These are phyloP conservation scores for Eidolon helvum DNA, from an alignment of 2,113 vertebrate genomes.

Conservation along the genomic window DNA sequence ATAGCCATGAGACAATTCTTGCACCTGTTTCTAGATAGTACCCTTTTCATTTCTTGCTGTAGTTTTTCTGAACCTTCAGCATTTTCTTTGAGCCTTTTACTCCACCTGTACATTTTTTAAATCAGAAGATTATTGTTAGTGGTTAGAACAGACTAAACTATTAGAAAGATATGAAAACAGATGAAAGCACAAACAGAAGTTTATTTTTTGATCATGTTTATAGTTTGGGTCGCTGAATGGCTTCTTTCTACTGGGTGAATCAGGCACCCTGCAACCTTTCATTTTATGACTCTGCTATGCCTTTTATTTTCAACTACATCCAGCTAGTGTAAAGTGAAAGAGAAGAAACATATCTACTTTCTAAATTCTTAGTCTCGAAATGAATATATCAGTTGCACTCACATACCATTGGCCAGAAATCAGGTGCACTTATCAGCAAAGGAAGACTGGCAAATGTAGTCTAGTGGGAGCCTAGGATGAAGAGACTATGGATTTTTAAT, in stretches of 20 bases:
- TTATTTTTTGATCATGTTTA: background rate
- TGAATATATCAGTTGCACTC: background rate
- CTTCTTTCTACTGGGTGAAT: background rate
- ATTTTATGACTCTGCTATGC: background rate
- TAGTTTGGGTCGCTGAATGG: background rate
- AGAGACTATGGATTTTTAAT: background rate
- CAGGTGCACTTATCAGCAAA: background rate
- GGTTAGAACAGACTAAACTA: background rate
- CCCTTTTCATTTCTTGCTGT: background rate
- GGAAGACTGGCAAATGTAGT: background rate
- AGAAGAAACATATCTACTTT: background rate
- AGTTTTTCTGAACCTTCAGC: background rate
- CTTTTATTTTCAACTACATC: background rate
- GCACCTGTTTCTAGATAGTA: background rate
- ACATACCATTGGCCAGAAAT: background rate
- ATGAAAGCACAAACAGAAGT: background rate
- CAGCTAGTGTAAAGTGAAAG: background rate
- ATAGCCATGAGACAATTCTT: background rate
- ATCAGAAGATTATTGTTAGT: background rate
- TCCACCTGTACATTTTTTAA: background rate
- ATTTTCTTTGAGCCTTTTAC: conserved; percentile 5
- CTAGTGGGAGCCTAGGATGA: background rate
- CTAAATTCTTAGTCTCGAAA: background rate
- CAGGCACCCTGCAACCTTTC: background rate
- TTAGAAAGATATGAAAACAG: background rate